phyloP scores from a whole-genome alignment of 2,797 vertebrate species.

The Sciurus vulgaris region DNA sequence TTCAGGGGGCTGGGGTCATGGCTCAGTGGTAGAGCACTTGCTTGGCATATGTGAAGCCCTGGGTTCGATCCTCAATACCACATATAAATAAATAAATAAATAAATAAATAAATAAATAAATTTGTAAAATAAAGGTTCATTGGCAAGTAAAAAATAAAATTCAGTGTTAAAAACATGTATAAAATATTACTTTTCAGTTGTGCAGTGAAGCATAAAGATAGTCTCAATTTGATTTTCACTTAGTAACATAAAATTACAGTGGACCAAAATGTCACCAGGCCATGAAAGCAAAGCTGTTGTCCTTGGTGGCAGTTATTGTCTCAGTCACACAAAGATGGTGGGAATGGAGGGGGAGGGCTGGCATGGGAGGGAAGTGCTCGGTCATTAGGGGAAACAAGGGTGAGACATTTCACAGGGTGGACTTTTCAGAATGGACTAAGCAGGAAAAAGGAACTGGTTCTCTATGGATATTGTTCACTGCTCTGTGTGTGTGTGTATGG shows the following conservation, averaged over 20 bases:
- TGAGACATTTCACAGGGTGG: background rate
- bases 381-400: background rate
- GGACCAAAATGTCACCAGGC: background rate
- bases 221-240: background rate
- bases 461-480: constrained; percentile 30
- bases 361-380: background rate
- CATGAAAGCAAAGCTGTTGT: background rate
- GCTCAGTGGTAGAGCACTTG: too few relatives aligned
- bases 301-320: background rate
- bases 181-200: background rate
- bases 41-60: too few relatives aligned
- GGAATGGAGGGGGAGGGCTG: background rate
- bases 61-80: too few relatives aligned
- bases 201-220: background rate
- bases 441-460: constrained; percentile 70
- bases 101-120: too few relatives aligned
- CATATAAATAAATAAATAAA: too few relatives aligned
- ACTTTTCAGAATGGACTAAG: constrained; percentile 64
- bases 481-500: background rate
- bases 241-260: background rate
- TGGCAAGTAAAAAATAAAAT: background rate
- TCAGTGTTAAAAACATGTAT: background rate
- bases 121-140: too few relatives aligned
- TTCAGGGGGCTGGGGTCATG: background rate
- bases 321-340: background rate